Evolutionary conservation across 2,113 vertebrate genomes (phyloP).

Genomic region (Myrmophylax atrothorax): DNA sequence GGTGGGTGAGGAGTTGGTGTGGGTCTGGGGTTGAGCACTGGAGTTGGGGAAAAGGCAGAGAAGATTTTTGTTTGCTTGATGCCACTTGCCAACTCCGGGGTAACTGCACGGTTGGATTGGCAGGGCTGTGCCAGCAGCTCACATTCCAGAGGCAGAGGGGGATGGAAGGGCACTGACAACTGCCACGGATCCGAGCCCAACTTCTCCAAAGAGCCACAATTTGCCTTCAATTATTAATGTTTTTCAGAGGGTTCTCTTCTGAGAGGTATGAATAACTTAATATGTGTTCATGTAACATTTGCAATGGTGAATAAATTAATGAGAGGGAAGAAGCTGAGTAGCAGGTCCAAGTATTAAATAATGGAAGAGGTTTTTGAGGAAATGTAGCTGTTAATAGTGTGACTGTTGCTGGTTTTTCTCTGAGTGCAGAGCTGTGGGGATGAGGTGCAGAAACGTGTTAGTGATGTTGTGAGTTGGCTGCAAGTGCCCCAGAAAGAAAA

Average conservation of each 20-base stretch:
- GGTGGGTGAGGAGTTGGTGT: slow-evolving; percentile 35
- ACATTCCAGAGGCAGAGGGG: slow-evolving; percentile 70
- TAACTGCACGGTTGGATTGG: slow-evolving; percentile 64
- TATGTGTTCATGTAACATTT: neutral
- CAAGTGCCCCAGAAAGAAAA: neutral
- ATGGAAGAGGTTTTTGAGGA: slow-evolving; percentile 25
- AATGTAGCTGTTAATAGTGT: neutral
- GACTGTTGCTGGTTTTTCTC: neutral
- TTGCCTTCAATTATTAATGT: slow-evolving; percentile 66
- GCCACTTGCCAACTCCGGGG: slow-evolving; percentile 76
- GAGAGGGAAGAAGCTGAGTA: neutral
- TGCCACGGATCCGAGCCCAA: slow-evolving; percentile 38
- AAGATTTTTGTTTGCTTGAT: slow-evolving; percentile 74
- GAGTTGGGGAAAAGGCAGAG: slow-evolving; percentile 24
- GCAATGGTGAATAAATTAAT: slow-evolving; percentile 34
- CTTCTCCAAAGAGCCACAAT: slow-evolving; percentile 17
- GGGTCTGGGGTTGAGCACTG: slow-evolving; percentile 7
- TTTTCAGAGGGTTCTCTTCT: slow-evolving; percentile 34
- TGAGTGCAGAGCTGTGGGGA: neutral
- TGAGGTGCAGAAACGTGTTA: neutral
- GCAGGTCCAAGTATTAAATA: slow-evolving; percentile 26
- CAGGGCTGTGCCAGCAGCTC: slow-evolving; percentile 66
- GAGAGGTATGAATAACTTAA: slow-evolving; percentile 66
- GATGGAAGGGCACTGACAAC: slow-evolving; percentile 56
- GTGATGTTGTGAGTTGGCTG: neutral